Conservation (phyloP, 2,888 invertebrate genomes). For the Oscheius sp. region DNA sequence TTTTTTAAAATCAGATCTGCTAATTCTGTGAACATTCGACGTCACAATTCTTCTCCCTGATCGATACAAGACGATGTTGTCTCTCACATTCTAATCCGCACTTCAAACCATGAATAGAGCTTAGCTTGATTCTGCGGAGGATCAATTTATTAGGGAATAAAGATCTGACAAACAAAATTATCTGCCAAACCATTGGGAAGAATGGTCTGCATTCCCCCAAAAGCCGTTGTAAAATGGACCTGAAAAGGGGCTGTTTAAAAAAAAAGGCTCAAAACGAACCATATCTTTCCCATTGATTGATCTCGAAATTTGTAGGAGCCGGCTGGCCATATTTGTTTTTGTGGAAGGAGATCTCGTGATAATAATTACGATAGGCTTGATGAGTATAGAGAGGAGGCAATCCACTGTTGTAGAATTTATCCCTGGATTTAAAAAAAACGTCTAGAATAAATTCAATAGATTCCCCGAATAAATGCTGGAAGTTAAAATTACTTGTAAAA, state of each 20-base stretch:
- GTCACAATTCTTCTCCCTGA: too few species aligned
- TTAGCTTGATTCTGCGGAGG: too few species aligned
- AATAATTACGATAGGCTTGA: constrained; percentile 61
- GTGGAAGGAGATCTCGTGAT: constrained; percentile 63
- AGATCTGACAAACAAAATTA: background rate
- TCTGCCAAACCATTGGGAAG: constrained; percentile 59
- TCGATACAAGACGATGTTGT: too few species aligned
- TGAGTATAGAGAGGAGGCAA: constrained; percentile 59
- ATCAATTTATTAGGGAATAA: background rate
- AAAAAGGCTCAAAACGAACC: constrained; percentile 37
- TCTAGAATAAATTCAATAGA: too few species aligned
- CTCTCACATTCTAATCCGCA: too few species aligned
- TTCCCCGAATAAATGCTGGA: too few species aligned
- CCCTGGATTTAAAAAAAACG: constrained; percentile 33
- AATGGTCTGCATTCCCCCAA: constrained; percentile 63
- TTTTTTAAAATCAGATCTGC: too few species aligned
- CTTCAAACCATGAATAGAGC: too few species aligned
- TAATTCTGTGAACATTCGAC: too few species aligned
- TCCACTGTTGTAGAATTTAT: constrained; percentile 64
- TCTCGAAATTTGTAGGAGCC: constrained; percentile 55
- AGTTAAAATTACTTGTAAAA: constrained; percentile 50
- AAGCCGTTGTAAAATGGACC: constrained; percentile 65
- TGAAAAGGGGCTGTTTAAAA: constrained; percentile 28
- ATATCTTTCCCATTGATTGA: constrained; percentile 60
- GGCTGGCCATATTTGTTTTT: constrained; percentile 60